Conservation (phyloP, 2,888 invertebrate genomes). For the Malthinus flaveolus region DNA sequence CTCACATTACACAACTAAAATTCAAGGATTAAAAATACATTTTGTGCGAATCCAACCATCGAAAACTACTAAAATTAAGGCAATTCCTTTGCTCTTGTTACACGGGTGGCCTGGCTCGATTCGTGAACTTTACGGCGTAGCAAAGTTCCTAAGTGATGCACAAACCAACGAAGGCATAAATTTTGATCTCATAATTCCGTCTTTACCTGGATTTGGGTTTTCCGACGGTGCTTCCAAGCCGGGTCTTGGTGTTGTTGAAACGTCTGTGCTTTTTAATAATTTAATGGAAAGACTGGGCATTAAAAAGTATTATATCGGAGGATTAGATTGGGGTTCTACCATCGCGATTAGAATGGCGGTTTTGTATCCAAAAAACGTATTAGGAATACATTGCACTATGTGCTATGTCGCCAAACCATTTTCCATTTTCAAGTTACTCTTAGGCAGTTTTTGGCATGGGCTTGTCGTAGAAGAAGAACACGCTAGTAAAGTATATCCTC, state of each 20-base stretch:
- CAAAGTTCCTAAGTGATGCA: slow-evolving; percentile 64
- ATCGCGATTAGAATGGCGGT: slow-evolving; percentile 65
- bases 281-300: slow-evolving; percentile 72
- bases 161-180: slow-evolving; percentile 60
- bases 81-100: slow-evolving; percentile 69
- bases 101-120: slow-evolving; percentile 93
- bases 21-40: slow-evolving; percentile 72
- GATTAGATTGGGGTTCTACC: slow-evolving; percentile 80
- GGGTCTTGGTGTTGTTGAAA: slow-evolving; percentile 63
- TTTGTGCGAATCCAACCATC: slow-evolving; percentile 64
- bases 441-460: slow-evolving; percentile 62
- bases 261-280: slow-evolving; percentile 64
- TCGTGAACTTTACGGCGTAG: slow-evolving; percentile 76
- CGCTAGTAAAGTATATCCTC: slow-evolving; percentile 58
- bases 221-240: slow-evolving; percentile 61
- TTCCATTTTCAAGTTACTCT: slow-evolving; percentile 45
- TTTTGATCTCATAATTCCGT: slow-evolving; percentile 66
- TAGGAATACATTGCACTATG: slow-evolving; percentile 67
- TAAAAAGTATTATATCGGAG: slow-evolving; percentile 70
- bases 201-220: slow-evolving; percentile 60
- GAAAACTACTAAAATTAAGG: slow-evolving; percentile 23
- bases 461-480: slow-evolving; percentile 60
- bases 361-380: slow-evolving; percentile 63
- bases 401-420: slow-evolving; percentile 51
- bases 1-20: slow-evolving; percentile 69